Percentiles rank a stretch among this genome's conserved stretches.
These are phyloP conservation scores for Pampus argenteus DNA, from an alignment of 2,797 vertebrate species.

Conservation along the genomic window DNA sequence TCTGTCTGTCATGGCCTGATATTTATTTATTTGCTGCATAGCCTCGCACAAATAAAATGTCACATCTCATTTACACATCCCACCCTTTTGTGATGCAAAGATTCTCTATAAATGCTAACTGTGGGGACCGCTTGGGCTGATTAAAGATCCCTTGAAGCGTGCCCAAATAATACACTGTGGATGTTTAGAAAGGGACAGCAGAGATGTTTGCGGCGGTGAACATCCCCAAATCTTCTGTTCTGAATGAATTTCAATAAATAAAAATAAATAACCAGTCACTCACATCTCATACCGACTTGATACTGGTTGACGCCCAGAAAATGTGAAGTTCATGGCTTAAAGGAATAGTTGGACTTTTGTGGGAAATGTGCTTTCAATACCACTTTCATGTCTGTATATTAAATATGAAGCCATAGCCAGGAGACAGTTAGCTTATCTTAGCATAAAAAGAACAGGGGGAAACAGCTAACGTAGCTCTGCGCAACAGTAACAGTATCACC, in stretches of 20 bases:
- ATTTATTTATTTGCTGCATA: constrained; percentile 95
- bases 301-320: constrained; percentile 25
- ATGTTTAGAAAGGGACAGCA: constrained; percentile 65
- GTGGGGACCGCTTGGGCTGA: constrained; percentile 79
- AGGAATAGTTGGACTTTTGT: constrained; percentile 26
- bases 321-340: constrained; percentile 15
- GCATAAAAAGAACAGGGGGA: not conserved
- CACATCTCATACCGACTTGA: constrained; percentile 26
- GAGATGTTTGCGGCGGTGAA: constrained; percentile 53
- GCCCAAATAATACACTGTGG: constrained; percentile 73
- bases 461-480: not conserved
- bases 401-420: not conserved
- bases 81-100: constrained; percentile 85
- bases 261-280: constrained; percentile 49
- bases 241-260: constrained; percentile 61
- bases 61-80: constrained; percentile 88
- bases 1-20: constrained; percentile 93
- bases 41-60: constrained; percentile 88
- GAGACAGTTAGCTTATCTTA: constrained; percentile 17
- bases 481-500: not conserved
- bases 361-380: constrained; percentile 4
- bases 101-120: constrained; percentile 84
- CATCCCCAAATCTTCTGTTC: constrained; percentile 56
- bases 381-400: not conserved
- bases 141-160: constrained; percentile 83